Conservation (phyloP, 1,140 invertebrate species). For the Hyles vespertilio region DNA sequence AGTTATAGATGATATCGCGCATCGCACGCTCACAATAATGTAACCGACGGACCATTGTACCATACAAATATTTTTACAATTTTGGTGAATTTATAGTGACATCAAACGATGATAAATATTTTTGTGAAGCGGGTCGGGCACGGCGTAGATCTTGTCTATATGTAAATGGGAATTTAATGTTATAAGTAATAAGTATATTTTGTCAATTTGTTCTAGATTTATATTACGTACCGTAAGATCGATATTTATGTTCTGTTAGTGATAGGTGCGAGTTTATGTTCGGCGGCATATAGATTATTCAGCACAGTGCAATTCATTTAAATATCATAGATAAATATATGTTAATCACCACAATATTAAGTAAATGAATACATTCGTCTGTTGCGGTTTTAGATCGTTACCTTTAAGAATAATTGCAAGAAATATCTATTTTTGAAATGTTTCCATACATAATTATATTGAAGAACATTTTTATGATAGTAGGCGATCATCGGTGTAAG, state of each 20-base stretch:
- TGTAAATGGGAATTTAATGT: slow-evolving; percentile 46
- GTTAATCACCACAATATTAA: no score
- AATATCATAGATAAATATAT: no score
- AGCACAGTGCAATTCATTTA: slow-evolving; percentile 15
- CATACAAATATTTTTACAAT: slow-evolving; percentile 68
- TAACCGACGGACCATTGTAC: slow-evolving; percentile 65
- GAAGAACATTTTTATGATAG: not conserved
- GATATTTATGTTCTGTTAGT: slow-evolving; percentile 54
- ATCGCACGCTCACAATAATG: slow-evolving; percentile 56
- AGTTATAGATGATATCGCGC: slow-evolving; percentile 47
- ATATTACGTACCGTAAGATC: slow-evolving; percentile 40
- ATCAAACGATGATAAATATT: slow-evolving; percentile 39
- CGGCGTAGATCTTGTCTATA: slow-evolving; percentile 50
- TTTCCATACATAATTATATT: slow-evolving; percentile 1
- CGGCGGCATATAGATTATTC: slow-evolving; percentile 13
- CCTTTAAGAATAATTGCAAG: no score
- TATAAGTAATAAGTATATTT: slow-evolving; percentile 52
- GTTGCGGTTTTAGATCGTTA: no score
- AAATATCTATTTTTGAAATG: not conserved
- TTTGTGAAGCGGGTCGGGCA: slow-evolving; percentile 36
- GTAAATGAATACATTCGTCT: no score
- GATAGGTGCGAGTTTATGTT: slow-evolving; percentile 13
- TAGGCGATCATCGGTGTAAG: not conserved
- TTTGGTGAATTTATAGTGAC: slow-evolving; percentile 36
- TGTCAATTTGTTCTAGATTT: slow-evolving; percentile 68